Percentiles rank a stretch among this genome's conserved stretches.
phyloP scores from a whole-genome alignment of 1,140 invertebrate genomes.

The Mycetomoellerius zeteki region DNA sequence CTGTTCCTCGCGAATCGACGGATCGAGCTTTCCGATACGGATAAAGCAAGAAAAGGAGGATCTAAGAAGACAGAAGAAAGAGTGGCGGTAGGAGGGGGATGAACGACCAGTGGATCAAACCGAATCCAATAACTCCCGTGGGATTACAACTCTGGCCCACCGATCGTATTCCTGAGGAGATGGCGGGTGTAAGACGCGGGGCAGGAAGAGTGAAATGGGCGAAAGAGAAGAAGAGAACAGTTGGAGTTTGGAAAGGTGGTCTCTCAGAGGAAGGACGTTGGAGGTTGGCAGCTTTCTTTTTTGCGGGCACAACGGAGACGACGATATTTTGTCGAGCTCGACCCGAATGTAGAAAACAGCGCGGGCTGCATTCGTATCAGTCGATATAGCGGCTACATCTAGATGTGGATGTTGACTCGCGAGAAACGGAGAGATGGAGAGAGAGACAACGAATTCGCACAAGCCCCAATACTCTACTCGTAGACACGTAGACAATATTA shows the following conservation, averaged over 20 bases:
- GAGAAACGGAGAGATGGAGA: neutral
- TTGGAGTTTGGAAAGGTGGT: slow-evolving; percentile 49
- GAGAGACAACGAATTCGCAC: neutral
- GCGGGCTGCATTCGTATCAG: slow-evolving; percentile 64
- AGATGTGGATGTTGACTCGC: neutral
- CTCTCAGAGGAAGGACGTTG: neutral
- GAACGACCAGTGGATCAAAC: slow-evolving; percentile 82
- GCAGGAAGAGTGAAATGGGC: neutral
- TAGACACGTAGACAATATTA: slow-evolving; percentile 62
- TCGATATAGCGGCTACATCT: slow-evolving; percentile 13
- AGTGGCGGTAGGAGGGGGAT: neutral
- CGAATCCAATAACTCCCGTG: slow-evolving; percentile 84
- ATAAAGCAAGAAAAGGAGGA: slow-evolving; percentile 37
- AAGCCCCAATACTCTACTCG: slow-evolving; percentile 2
- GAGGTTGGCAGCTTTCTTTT: slow-evolving; percentile 47
- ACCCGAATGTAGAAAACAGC: slow-evolving; percentile 40
- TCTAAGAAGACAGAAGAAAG: slow-evolving; percentile 7
- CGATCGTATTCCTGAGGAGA: slow-evolving; percentile 70
- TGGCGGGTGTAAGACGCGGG: slow-evolving; percentile 42
- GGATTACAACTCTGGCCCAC: slow-evolving; percentile 81
- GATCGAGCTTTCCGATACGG: slow-evolving; percentile 43
- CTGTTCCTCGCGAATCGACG: slow-evolving; percentile 21
- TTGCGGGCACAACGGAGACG: slow-evolving; percentile 43
- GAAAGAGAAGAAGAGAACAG: neutral
- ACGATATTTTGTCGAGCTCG: slow-evolving; percentile 65